Percentiles rank a stretch among this genome's conserved stretches.
phyloP scores from a whole-genome alignment of 2,888 invertebrate species.

The Petrolisthes cinctipes region DNA sequence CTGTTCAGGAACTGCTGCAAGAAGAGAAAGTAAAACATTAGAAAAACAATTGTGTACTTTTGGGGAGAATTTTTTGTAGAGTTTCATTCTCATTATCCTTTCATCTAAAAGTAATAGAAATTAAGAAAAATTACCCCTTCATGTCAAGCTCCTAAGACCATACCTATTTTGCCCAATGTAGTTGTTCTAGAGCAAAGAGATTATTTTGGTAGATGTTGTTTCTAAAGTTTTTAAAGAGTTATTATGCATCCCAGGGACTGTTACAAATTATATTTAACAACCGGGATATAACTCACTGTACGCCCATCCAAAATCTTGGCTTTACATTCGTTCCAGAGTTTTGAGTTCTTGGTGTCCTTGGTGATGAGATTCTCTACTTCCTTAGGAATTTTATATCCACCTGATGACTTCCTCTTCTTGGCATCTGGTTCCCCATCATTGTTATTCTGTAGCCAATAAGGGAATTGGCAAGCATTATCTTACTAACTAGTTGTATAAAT shows the following conservation, averaged over 20 bases:
- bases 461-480: too few species aligned
- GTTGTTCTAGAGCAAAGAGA: too few species aligned
- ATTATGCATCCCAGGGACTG: too few species aligned
- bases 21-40: neutral
- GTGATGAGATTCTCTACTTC: constrained; percentile 72
- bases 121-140: too few species aligned
- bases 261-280: neutral
- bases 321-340: constrained; percentile 79
- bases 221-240: too few species aligned
- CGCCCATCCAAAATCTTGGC: constrained; percentile 71
- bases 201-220: too few species aligned
- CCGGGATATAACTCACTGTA: constrained; percentile 46
- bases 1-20: constrained; percentile 75
- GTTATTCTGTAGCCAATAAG: neutral
- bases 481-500: too few species aligned
- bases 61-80: too few species aligned
- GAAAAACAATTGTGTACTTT: too few species aligned
- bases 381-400: constrained; percentile 70
- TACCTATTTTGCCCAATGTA: too few species aligned
- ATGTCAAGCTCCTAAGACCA: too few species aligned
- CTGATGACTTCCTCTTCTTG: constrained; percentile 68
- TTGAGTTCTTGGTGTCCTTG: constrained; percentile 76
- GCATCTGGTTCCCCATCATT: constrained; percentile 17
- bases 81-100: constrained; percentile 66
- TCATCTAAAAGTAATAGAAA: too few species aligned